Evolutionary conservation across 37 sponge, comb jelly and placozoan species (phyloP).

Genomic region (Aphrocallistes beatrix): DNA sequence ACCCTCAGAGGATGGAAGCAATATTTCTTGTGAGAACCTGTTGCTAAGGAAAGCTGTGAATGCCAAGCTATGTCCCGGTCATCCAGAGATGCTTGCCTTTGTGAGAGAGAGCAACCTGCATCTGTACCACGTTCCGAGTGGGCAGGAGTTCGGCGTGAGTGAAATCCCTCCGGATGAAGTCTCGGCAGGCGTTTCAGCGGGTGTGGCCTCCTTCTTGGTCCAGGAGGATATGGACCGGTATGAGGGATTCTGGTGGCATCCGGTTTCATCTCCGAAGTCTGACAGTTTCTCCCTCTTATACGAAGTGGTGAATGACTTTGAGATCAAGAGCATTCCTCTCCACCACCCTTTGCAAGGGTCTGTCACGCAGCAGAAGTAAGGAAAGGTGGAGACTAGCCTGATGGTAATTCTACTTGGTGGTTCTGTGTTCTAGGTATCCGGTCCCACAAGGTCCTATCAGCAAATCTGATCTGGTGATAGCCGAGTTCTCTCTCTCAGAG

Average conservation of each 20-base stretch:
- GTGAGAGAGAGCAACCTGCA: background rate
- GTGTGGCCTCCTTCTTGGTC: background rate
- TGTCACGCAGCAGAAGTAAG: background rate
- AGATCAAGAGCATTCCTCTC: background rate
- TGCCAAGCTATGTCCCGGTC: background rate
- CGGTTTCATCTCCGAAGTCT: background rate
- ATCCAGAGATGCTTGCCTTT: background rate
- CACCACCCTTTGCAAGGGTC: background rate
- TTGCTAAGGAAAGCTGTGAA: background rate
- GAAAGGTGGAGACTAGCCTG: background rate
- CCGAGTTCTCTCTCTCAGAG: background rate
- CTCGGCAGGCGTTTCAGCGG: background rate
- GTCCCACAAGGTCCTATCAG: background rate
- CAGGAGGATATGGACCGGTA: constrained; percentile 10
- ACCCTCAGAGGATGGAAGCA: background rate
- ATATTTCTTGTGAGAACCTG: background rate
- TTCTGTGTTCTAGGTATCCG: background rate
- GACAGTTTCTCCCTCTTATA: background rate
- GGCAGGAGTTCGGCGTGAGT: background rate
- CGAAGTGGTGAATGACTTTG: background rate
- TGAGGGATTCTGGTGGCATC: background rate
- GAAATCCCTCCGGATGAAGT: background rate
- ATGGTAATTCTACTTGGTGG: background rate
- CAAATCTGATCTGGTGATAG: background rate
- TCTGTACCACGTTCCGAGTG: background rate